A percentile compares a stretch with the other conserved stretches of the same genome.
phyloP scores from a whole-genome alignment of 2,888 invertebrate species.

The Acanthosoma haemorrhoidale region DNA sequence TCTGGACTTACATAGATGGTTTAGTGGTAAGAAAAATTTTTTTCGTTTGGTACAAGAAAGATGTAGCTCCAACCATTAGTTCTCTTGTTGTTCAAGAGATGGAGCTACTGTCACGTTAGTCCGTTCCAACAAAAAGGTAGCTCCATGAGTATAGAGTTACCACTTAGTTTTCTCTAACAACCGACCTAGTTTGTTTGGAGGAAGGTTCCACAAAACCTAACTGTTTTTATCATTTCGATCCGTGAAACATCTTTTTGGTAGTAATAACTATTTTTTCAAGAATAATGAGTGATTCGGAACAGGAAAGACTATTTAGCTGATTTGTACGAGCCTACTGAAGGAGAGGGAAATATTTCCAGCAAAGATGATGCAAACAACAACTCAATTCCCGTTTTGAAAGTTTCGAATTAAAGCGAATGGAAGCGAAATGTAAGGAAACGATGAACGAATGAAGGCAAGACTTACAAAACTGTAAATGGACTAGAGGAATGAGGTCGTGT shows the following conservation, averaged over 20 bases:
- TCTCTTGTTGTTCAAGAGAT: background rate
- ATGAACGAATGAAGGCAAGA: background rate
- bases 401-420: background rate
- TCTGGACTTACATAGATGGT: background rate
- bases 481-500: background rate
- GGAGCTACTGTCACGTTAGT: background rate
- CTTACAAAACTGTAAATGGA: background rate
- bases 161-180: too few relatives aligned
- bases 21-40: too few relatives aligned
- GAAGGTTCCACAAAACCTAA: too few relatives aligned
- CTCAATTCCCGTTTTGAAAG: background rate
- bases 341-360: background rate
- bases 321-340: conserved; percentile 1
- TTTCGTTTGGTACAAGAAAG: too few relatives aligned
- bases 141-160: too few relatives aligned
- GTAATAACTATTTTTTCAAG: background rate
- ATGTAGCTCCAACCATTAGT: background rate
- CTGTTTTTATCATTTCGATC: background rate
- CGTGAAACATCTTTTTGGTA: background rate
- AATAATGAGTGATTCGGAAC: background rate
- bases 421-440: background rate
- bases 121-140: background rate
- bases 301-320: background rate
- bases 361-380: background rate
- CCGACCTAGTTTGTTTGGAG: too few relatives aligned